Evolutionary conservation across 2,113 vertebrate species (phyloP).

Genomic region (Oryzias woworae): DNA sequence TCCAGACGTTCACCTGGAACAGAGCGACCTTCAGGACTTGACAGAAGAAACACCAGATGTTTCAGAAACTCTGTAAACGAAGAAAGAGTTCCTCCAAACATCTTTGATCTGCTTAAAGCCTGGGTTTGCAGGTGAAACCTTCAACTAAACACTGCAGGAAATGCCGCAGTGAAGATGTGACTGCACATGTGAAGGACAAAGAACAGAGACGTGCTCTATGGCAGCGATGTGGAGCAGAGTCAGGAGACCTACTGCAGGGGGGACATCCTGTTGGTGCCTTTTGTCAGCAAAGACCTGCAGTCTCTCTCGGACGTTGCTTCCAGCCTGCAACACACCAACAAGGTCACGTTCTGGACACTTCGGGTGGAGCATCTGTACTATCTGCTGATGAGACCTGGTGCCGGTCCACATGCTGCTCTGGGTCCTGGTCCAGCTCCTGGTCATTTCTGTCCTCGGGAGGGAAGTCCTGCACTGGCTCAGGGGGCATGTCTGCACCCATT

Average conservation of each 20-base stretch:
- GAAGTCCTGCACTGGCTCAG: too few relatives aligned
- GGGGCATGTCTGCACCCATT: too few relatives aligned
- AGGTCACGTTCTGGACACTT: neutral
- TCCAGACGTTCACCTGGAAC: slow-evolving; percentile 78
- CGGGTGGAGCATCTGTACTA: neutral
- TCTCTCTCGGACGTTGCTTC: slow-evolving; percentile 60
- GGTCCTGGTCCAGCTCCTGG: neutral
- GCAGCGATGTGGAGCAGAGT: too few relatives aligned
- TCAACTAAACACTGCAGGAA: too few relatives aligned
- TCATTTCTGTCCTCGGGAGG: neutral
- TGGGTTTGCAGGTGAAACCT: too few relatives aligned
- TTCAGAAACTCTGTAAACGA: neutral
- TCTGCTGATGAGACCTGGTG: slow-evolving; percentile 71
- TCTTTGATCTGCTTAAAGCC: too few relatives aligned
- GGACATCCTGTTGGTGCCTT: slow-evolving; percentile 17
- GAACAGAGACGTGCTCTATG: too few relatives aligned
- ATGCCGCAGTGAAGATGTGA: too few relatives aligned
- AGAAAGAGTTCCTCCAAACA: too few relatives aligned
- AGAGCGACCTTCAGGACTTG: too few relatives aligned
- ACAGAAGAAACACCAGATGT: neutral
- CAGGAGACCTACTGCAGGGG: neutral
- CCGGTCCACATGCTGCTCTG: slow-evolving; percentile 51
- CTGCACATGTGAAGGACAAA: too few relatives aligned
- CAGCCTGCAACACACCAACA: slow-evolving; percentile 46
- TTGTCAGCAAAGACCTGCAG: slow-evolving; percentile 23